Conservation (phyloP, 2,888 invertebrate species). For the Beris chalybata region DNA sequence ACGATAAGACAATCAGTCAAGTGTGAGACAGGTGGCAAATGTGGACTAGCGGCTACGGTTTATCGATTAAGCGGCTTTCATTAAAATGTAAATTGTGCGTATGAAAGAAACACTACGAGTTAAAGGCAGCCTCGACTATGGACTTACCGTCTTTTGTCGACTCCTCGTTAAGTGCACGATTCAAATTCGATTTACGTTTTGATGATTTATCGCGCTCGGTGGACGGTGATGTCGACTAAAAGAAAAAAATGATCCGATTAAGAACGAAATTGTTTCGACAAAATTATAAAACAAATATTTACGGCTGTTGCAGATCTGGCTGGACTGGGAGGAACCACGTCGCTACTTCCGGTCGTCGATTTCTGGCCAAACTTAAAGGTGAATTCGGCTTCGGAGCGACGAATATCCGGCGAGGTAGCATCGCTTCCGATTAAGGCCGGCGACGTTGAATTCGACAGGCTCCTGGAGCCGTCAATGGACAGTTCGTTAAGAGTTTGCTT, state of each 20-base stretch:
- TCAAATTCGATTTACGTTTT: conserved; percentile 68
- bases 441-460: conserved; percentile 42
- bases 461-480: conserved; percentile 27
- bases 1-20: too few relatives aligned
- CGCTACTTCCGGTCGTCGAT: conserved; percentile 40
- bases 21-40: too few relatives aligned
- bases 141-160: conserved; percentile 54
- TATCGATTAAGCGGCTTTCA: too few relatives aligned
- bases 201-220: conserved; percentile 65
- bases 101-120: too few relatives aligned
- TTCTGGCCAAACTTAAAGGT: conserved; percentile 48
- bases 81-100: too few relatives aligned
- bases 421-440: conserved; percentile 31
- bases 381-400: conserved; percentile 45
- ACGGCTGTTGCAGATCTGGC: conserved; percentile 49
- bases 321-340: conserved; percentile 47
- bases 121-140: neutral
- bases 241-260: conserved; percentile 1
- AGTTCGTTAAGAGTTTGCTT: conserved; percentile 53
- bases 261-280: conserved; percentile 12
- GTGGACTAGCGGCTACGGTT: too few relatives aligned
- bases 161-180: conserved; percentile 59
- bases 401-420: conserved; percentile 34
- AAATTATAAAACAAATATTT: conserved; percentile 31
- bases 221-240: conserved; percentile 52